Evolutionary conservation across 2,113 vertebrate species (phyloP), one percentile per base, ranked within the genome.

Genomic region (Harpagus bidentatus): DNA sequence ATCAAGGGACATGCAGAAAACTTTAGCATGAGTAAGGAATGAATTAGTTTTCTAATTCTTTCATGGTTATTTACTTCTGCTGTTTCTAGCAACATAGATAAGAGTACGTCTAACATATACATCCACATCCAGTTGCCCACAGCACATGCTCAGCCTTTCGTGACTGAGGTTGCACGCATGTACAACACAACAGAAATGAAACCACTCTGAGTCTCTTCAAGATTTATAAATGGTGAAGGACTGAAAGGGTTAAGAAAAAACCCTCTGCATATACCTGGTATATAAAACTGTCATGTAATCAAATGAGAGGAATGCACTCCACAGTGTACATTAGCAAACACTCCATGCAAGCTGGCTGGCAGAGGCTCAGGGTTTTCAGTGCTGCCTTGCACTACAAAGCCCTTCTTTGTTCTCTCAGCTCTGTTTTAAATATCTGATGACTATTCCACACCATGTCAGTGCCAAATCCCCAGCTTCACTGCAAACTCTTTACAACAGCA

Each of bases 401-500:
- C 93, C 73, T 62, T 95, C 98, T 98, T 98, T 98, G 98, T 98
- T 98, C 97, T 98, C 95, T 84, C 34, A 88, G 95, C 96, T 98
- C 97, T 98, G 97, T 98, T 98, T 98, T 98, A 98, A 98, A 98
- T 98, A 98, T 98, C 98, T 98, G 97, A 97, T 96, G 98, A 98
- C 97, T 97, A 83, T 97, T 97, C 95, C 97, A 95, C 95, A 94
- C 96, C 87, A 26, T 91, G 90, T 95, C 84, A 95, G 96, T 93
- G 96, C 98, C 98, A 98, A 97, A 97, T 97, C 97, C 97, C 95
- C 38, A 90, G 97, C 97, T 97, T 97, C 97, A 90, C 95, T 97
- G 96, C 96, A 93, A 94, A 93, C 91, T 95, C 94, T 90, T 96
- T 95, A 98, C 97, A 98, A 97, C 95, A 96, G 97, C 89, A 95